These are phyloP conservation scores for Kryphioiulus occultus DNA, from an alignment of 2,888 invertebrate species.

Conservation along the genomic window DNA sequence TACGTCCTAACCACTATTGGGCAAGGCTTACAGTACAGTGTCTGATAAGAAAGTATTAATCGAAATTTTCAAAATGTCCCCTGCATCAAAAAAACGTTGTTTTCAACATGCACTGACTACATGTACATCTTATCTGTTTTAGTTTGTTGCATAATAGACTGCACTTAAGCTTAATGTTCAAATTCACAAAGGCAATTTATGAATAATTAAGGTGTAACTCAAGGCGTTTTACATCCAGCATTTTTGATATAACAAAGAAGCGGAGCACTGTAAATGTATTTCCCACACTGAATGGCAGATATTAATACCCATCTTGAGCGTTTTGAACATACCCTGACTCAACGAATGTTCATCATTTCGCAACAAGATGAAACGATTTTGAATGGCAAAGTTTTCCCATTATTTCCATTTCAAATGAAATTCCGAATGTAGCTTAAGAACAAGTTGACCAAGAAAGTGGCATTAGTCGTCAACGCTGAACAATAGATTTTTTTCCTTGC, in stretches of 20 bases:
- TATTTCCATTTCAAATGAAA: not conserved
- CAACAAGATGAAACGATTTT: not conserved
- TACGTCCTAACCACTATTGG: too few relatives aligned
- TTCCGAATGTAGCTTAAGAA: not conserved
- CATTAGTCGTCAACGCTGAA: not conserved
- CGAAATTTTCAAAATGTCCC: too few relatives aligned
- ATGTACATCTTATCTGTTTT: too few relatives aligned
- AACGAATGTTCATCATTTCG: not conserved
- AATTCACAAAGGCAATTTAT: too few relatives aligned
- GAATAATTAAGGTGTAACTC: too few relatives aligned
- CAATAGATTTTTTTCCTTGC: conserved; percentile 17
- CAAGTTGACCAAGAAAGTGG: not conserved
- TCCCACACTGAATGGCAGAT: not conserved
- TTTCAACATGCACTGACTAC: too few relatives aligned
- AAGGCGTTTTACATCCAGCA: not conserved
- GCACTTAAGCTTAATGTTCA: too few relatives aligned
- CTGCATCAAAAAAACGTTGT: too few relatives aligned
- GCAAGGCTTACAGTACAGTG: too few relatives aligned
- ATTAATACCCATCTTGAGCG: not conserved
- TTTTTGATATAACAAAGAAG: not conserved
- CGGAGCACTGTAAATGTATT: not conserved
- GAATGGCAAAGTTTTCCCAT: conserved; percentile 3
- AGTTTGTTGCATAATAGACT: too few relatives aligned
- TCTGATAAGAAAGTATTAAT: too few relatives aligned
- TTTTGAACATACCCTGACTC: not conserved